Conservation (phyloP, 64 coral and sea anemone genomes). For the Montipora foliosa region DNA sequence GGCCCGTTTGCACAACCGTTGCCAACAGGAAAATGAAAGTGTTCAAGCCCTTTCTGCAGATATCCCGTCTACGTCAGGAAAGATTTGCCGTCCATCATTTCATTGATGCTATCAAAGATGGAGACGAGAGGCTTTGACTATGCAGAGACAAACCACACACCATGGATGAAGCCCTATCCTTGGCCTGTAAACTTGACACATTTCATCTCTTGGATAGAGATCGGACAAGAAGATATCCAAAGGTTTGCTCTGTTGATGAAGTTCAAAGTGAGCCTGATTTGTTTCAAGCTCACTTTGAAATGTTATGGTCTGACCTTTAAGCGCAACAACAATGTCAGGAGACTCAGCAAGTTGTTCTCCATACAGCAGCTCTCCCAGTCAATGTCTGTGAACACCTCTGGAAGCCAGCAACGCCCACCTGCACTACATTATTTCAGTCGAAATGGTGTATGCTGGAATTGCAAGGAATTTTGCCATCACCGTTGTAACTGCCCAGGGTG, state of each 20-base stretch:
- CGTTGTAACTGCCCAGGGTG: constrained; percentile 4
- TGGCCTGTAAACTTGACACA: constrained; percentile 34
- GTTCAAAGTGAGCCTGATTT: background rate
- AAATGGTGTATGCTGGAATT: constrained; percentile 20
- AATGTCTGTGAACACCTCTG: constrained; percentile 1
- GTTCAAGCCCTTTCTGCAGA: constrained; percentile 50
- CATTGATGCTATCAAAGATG: constrained; percentile 34
- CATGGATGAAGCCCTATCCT: constrained; percentile 14
- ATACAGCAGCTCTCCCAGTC: constrained; percentile 10
- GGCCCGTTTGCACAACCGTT: constrained; percentile 43
- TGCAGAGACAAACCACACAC: constrained; percentile 36
- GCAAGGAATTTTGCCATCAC: constrained; percentile 25
- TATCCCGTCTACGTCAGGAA: constrained; percentile 56
- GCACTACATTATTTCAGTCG: background rate
- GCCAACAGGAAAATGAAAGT: constrained; percentile 45
- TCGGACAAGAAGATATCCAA: background rate
- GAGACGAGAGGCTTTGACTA: constrained; percentile 35
- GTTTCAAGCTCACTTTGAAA: background rate
- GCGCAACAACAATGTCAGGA: constrained; percentile 25
- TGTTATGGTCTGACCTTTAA: background rate
- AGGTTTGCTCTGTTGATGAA: background rate
- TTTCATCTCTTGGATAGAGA: constrained; percentile 32
- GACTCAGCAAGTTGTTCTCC: background rate
- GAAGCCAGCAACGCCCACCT: constrained; percentile 12
- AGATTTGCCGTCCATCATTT: constrained; percentile 65